These are phyloP conservation scores for Dendrolimus pini DNA, from an alignment of 2,888 invertebrate species.

Conservation along the genomic window DNA sequence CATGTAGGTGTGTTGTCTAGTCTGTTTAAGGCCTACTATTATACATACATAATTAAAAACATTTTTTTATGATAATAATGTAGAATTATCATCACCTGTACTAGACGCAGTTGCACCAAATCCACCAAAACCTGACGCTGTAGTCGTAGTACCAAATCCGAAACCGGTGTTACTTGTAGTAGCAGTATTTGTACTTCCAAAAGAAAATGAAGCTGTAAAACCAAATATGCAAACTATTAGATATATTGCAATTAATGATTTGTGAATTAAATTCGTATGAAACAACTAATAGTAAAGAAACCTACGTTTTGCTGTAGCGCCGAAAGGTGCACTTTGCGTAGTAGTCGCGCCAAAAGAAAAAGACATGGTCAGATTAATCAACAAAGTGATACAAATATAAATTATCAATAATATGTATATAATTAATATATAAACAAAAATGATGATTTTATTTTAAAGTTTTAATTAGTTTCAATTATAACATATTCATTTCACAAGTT, in stretches of 20 bases:
- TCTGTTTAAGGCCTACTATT: too few species aligned
- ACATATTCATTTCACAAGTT: too few species aligned
- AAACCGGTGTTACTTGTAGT: conserved; percentile 67
- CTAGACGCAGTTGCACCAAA: conserved; percentile 61
- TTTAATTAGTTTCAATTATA: too few species aligned
- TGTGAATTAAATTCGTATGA: too few species aligned
- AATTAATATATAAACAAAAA: too few species aligned
- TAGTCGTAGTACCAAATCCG: conserved; percentile 61
- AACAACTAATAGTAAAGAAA: conserved; percentile 6
- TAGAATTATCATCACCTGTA: conserved; percentile 30
- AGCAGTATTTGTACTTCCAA: conserved; percentile 70
- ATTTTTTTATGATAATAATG: not conserved
- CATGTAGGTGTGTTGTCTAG: too few species aligned
- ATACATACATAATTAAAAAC: too few species aligned
- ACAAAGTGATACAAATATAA: not conserved
- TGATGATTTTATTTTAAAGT: too few species aligned
- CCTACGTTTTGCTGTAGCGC: conserved; percentile 77
- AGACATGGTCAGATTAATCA: conserved; percentile 34
- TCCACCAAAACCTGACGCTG: conserved; percentile 56
- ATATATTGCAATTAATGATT: too few species aligned
- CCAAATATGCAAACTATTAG: not conserved
- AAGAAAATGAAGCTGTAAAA: conserved; percentile 56
- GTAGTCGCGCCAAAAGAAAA: conserved; percentile 57
- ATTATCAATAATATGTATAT: too few species aligned
- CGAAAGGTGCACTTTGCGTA: conserved; percentile 56